Conservation (phyloP, 2,113 vertebrate genomes). For the Climacteris rufus region DNA sequence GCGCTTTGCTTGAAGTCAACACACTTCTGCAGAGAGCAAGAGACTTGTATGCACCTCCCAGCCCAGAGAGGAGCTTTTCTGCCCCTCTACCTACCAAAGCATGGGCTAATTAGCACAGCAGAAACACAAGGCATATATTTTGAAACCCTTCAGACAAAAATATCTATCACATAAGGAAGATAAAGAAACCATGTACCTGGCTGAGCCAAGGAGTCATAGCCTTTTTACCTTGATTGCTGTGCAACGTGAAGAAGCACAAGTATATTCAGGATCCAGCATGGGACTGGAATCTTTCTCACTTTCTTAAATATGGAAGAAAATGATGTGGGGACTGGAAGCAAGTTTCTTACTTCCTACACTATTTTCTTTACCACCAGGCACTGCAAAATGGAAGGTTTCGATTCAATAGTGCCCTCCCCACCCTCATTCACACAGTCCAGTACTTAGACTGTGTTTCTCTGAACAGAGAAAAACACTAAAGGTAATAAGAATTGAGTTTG, state of each 20-base stretch:
- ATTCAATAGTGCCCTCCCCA: accelerated
- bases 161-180: neutral
- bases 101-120: neutral
- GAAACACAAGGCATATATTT: neutral
- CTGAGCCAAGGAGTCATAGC: neutral
- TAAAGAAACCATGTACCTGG: neutral
- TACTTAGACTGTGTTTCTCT: neutral
- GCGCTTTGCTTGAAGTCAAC: neutral
- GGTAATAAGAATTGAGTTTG: neutral
- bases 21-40: neutral
- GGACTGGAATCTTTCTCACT: neutral
- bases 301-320: neutral
- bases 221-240: neutral
- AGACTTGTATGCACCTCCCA: neutral
- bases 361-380: neutral
- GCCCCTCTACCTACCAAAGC: neutral
- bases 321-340: accelerated
- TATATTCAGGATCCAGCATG: neutral
- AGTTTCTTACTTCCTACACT: neutral
- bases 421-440: neutral
- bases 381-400: neutral
- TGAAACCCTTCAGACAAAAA: neutral
- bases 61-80: neutral
- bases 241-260: neutral
- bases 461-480: neutral